Evolutionary conservation across 1,140 invertebrate genomes (phyloP).

Genomic region (Drosophila tropicalis): DNA sequence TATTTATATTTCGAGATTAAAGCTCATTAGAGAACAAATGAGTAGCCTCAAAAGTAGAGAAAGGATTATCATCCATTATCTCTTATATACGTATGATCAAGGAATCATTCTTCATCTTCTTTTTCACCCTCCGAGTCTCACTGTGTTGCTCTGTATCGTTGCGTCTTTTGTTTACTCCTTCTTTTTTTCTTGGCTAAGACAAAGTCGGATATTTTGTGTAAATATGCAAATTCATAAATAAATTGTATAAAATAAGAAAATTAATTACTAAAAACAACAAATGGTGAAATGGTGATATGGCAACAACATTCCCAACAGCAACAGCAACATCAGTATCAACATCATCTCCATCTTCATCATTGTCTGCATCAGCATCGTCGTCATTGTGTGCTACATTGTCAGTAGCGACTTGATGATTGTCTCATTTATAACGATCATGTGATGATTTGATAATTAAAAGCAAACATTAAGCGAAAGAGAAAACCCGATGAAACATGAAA

Average conservation of each 20-base stretch:
- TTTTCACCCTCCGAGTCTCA: too few species aligned
- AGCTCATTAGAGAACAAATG: too few species aligned
- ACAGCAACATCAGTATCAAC: too few species aligned
- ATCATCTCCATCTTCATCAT: too few species aligned
- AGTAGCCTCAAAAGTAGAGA: too few species aligned
- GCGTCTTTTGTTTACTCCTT: neutral
- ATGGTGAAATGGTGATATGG: slow-evolving; percentile 38
- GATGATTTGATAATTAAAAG: slow-evolving; percentile 80
- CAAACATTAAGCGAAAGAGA: slow-evolving; percentile 68
- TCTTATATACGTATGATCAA: too few species aligned
- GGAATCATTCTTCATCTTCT: neutral
- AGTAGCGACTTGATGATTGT: slow-evolving; percentile 41
- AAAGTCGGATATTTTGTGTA: slow-evolving; percentile 41
- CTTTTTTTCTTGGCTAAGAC: neutral
- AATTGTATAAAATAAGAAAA: slow-evolving; percentile 52
- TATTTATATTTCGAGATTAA: neutral
- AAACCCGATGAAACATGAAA: slow-evolving; percentile 47
- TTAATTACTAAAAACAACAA: slow-evolving; percentile 50
- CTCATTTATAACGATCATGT: slow-evolving; percentile 73
- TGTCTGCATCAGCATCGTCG: slow-evolving; percentile 8
- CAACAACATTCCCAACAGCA: slow-evolving; percentile 2
- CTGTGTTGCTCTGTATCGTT: neutral
- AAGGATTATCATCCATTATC: too few species aligned
- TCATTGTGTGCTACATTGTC: slow-evolving; percentile 9
- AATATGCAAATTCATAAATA: slow-evolving; percentile 44